These are phyloP conservation scores for Microplitis deprimator DNA, from an alignment of 2,888 invertebrate genomes.

Conservation along the genomic window DNA sequence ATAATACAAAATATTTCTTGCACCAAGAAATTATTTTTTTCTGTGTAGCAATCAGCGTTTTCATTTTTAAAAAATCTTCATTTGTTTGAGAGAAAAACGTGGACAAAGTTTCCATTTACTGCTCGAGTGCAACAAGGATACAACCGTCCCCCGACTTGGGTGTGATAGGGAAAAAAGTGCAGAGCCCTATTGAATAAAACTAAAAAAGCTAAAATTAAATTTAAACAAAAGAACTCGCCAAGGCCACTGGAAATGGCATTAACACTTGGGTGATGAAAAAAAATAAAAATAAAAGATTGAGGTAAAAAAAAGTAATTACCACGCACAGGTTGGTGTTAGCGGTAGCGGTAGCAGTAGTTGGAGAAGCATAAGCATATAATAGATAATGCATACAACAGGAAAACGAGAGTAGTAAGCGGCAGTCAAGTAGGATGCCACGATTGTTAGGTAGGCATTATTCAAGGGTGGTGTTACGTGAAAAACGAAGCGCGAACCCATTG, in stretches of 20 bases:
- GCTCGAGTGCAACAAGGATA: too few relatives aligned
- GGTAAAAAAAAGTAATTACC: not conserved
- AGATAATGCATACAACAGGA: not conserved
- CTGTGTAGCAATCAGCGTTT: too few relatives aligned
- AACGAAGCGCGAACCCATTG: slow-evolving; percentile 42
- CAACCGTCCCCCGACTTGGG: too few relatives aligned
- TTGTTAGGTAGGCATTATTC: slow-evolving; percentile 44
- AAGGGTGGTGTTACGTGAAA: slow-evolving; percentile 48
- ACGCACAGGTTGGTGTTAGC: not conserved
- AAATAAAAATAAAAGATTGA: not conserved
- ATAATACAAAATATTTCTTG: too few relatives aligned
- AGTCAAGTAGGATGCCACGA: slow-evolving; percentile 26
- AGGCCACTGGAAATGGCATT: not conserved
- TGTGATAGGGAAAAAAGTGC: too few relatives aligned
- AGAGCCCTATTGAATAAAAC: not conserved
- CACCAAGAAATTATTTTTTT: too few relatives aligned
- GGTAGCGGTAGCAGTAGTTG: not conserved
- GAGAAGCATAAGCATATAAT: not conserved
- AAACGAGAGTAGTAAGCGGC: not conserved
- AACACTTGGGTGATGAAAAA: not conserved
- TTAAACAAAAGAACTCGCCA: not conserved
- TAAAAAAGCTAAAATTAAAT: not conserved
- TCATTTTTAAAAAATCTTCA: too few relatives aligned
- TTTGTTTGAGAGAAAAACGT: too few relatives aligned
- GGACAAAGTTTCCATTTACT: too few relatives aligned